A percentile compares a stretch with the other conserved stretches of the same genome.
Conservation (phyloP, 1,140 invertebrate species). For the Oscheius sp. region DNA sequence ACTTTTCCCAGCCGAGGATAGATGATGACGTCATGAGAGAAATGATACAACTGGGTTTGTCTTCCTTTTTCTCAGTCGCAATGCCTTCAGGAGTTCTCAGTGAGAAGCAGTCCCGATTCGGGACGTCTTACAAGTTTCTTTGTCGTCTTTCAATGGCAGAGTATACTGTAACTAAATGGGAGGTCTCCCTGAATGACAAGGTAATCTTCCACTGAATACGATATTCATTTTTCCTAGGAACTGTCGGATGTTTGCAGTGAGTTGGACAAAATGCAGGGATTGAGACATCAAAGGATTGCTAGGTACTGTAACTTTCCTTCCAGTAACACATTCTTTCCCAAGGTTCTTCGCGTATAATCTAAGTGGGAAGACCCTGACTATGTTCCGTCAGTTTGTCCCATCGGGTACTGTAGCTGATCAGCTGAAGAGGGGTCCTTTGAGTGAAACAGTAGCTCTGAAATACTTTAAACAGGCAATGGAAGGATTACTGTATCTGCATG, state of each 20-base stretch:
- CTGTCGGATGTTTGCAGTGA: neutral
- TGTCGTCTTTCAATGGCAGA: conserved; percentile 5
- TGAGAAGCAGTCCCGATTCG: neutral
- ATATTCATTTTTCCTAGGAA: neutral
- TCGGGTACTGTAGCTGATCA: conserved; percentile 20
- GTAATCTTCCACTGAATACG: no score
- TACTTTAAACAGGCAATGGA: conserved; percentile 27
- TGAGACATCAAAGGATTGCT: neutral
- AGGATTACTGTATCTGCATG: conserved; percentile 29
- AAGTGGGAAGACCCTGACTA: neutral
- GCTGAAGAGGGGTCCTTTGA: conserved; percentile 3
- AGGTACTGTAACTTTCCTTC: neutral
- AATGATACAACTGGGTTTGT: conserved; percentile 21
- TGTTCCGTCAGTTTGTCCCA: conserved; percentile 15
- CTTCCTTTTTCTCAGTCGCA: conserved; percentile 6
- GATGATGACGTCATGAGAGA: conserved; percentile 15
- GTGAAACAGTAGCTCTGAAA: conserved; percentile 3
- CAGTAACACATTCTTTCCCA: neutral
- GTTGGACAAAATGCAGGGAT: neutral
- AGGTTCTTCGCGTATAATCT: conserved; percentile 17
- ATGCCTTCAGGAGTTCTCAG: neutral
- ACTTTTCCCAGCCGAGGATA: conserved; percentile 19
- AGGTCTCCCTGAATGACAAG: neutral
- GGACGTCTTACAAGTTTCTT: conserved; percentile 17
- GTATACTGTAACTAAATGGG: conserved; percentile 23